Conservation (phyloP, 2,888 invertebrate species). For the Branchipolynoe longqiensis region DNA sequence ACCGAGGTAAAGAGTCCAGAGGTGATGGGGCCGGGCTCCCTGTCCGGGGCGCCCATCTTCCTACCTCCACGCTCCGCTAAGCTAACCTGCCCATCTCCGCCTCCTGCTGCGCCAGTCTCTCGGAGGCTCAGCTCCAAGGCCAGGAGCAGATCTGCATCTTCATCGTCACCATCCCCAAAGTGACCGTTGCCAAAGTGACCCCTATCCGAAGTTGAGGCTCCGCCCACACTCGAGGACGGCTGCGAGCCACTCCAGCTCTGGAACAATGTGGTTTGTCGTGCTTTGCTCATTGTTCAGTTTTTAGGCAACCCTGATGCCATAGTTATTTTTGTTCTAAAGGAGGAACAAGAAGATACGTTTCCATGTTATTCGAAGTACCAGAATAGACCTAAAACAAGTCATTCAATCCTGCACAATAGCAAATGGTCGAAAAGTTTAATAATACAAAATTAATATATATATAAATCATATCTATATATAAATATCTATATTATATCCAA, state of each 20-base stretch:
- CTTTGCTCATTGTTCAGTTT: constrained; percentile 32
- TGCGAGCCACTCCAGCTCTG: constrained; percentile 22
- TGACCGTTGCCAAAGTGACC: not conserved
- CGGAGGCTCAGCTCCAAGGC: constrained; percentile 68
- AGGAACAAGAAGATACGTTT: no score
- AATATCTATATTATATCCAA: no score
- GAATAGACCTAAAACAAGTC: no score
- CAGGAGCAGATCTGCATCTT: constrained; percentile 74
- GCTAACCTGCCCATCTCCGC: not conserved
- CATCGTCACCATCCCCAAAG: constrained; percentile 69
- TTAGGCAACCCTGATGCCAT: no score
- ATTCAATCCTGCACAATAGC: no score
- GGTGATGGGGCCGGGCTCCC: no score
- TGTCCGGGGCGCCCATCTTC: not conserved
- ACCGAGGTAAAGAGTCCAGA: constrained; percentile 1
- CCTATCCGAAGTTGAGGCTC: not conserved
- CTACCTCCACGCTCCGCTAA: not conserved
- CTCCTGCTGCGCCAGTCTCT: constrained; percentile 48
- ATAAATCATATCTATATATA: no score
- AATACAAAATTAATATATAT: no score
- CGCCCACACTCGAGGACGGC: not conserved
- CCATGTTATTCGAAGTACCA: no score
- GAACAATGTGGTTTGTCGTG: constrained; percentile 30
- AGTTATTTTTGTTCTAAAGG: no score
- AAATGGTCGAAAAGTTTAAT: no score